Percentiles rank a stretch among this genome's conserved stretches.
Conservation (phyloP, 1,140 invertebrate species). For the Lepeophtheirus salmonis region DNA sequence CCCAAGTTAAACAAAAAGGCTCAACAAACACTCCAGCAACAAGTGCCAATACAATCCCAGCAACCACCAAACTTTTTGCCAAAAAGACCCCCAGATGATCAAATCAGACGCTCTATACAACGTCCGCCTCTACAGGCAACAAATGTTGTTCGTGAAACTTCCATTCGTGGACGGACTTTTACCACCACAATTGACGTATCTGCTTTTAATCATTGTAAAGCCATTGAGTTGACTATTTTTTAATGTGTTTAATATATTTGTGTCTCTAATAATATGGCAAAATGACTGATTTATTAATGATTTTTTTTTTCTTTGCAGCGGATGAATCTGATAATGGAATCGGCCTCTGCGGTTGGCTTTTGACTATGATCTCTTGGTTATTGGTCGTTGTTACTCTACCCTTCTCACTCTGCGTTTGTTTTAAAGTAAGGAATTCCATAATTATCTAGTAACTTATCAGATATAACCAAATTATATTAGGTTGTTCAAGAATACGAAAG, state of each 20-base stretch:
- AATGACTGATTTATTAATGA: neutral
- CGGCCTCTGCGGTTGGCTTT: constrained; percentile 65
- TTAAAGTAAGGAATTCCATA: constrained; percentile 62
- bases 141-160: neutral
- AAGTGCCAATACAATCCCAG: neutral
- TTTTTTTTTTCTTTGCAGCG: constrained; percentile 30
- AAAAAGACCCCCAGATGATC: neutral
- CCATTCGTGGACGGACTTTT: neutral
- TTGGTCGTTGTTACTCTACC: constrained; percentile 77
- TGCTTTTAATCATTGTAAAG: neutral
- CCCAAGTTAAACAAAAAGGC: neutral
- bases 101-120: neutral
- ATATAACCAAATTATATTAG: neutral
- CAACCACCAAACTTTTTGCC: neutral
- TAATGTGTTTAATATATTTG: no score
- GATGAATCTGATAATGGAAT: constrained; percentile 47
- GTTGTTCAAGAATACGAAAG: constrained; percentile 28
- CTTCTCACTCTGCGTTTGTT: constrained; percentile 80
- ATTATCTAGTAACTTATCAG: no score
- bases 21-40: no score
- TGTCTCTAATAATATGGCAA: neutral
- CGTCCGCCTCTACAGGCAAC: neutral
- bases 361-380: constrained; percentile 63
- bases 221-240: no score
- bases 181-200: neutral